phyloP scores from a whole-genome alignment of 1,140 invertebrate genomes.

The Orussus abietinus region DNA sequence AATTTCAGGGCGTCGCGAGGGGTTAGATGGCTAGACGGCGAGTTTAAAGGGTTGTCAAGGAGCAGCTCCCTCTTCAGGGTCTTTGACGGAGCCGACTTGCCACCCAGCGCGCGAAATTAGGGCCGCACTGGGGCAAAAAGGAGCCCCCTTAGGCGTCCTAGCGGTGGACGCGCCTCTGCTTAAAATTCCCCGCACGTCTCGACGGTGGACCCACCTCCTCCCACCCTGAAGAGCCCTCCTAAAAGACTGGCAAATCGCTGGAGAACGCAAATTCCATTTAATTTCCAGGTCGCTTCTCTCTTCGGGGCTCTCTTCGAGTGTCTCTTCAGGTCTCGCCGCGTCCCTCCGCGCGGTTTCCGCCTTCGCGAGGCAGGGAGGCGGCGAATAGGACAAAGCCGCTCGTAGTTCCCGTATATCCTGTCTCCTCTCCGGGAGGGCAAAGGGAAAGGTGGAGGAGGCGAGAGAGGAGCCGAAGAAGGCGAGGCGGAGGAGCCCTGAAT shows the following conservation, averaged over 20 bases:
- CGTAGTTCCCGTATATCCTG: constrained; percentile 24
- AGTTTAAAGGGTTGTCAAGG: no score
- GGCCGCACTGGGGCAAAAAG: constrained; percentile 35
- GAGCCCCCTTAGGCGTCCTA: constrained; percentile 13
- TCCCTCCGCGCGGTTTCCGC: constrained; percentile 32
- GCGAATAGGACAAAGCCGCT: constrained; percentile 12
- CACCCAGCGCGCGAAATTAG: constrained; percentile 46
- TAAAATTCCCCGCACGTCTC: constrained; percentile 43
- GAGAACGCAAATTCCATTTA: no score
- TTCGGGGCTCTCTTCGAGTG: no score
- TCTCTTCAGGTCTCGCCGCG: no score
- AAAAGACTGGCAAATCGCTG: no score
- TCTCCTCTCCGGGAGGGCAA: constrained; percentile 24
- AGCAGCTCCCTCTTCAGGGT: no score
- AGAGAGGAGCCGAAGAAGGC: constrained; percentile 32
- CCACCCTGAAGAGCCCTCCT: no score
- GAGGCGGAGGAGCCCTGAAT: constrained; percentile 30
- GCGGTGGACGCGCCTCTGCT: constrained; percentile 33
- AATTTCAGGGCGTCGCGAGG: no score
- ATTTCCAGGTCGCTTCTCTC: no score
- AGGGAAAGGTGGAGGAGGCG: constrained; percentile 28
- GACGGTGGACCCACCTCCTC: constrained; percentile 39
- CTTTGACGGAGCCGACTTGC: constrained; percentile 41
- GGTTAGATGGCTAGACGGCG: no score
- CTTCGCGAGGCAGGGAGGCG: constrained; percentile 15